A percentile compares a stretch with the other conserved stretches of the same genome.
phyloP scores from a whole-genome alignment of 2,113 vertebrate species.

The Oreochromis tanganicae region DNA sequence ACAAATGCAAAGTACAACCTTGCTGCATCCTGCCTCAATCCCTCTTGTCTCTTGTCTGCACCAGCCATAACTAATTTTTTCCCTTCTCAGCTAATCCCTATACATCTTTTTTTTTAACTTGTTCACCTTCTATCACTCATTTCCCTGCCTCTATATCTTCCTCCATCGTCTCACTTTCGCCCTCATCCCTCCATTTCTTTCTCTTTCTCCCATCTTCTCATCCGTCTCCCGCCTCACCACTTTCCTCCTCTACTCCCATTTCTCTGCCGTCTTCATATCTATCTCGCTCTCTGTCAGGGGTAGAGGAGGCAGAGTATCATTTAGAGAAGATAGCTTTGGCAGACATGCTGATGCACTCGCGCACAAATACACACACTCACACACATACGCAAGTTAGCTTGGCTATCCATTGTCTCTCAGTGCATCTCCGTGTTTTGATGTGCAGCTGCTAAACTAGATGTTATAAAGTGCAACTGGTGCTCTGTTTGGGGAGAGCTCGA shows the following conservation, averaged over 20 bases:
- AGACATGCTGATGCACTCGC: background rate
- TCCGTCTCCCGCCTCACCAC: constrained; percentile 28
- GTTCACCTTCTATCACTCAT: constrained; percentile 29
- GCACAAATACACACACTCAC: background rate
- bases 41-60: constrained; percentile 23
- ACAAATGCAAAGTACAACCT: constrained; percentile 54
- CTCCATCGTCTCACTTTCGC: background rate
- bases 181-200: background rate
- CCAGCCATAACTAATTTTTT: constrained; percentile 35
- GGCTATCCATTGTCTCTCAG: constrained; percentile 21
- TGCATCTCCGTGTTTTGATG: constrained; percentile 3
- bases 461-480: constrained; percentile 60
- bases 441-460: constrained; percentile 52
- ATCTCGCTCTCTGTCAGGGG: constrained; percentile 57
- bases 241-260: constrained; percentile 43
- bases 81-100: constrained; percentile 25
- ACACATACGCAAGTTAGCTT: background rate
- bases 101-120: constrained; percentile 41
- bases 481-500: background rate
- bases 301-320: constrained; percentile 52
- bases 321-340: constrained; percentile 51
- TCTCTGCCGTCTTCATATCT: constrained; percentile 43
- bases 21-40: constrained; percentile 14
- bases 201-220: background rate
- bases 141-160: background rate